These are phyloP conservation scores for Papilio elwesi DNA, from an alignment of 2,888 invertebrate species.

Conservation along the genomic window DNA sequence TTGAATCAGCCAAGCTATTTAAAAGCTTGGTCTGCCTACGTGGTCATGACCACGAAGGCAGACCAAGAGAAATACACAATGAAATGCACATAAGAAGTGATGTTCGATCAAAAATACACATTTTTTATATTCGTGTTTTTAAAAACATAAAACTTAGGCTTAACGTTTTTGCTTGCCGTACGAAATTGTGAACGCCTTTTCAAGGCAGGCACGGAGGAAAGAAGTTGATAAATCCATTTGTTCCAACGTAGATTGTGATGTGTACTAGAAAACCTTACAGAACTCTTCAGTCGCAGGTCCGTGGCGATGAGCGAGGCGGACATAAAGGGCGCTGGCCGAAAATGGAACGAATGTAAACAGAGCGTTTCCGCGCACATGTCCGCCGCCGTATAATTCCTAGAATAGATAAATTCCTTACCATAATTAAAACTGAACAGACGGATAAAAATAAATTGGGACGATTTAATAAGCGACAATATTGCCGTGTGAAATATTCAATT, in stretches of 20 bases:
- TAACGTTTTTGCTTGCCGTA: too few relatives aligned
- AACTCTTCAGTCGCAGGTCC: conserved; percentile 47
- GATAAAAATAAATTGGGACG: conserved; percentile 17
- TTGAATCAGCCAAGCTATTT: too few relatives aligned
- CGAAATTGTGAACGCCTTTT: too few relatives aligned
- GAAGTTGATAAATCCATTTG: not conserved
- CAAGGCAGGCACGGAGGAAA: not conserved
- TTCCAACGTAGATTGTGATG: not conserved
- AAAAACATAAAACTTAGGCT: too few relatives aligned
- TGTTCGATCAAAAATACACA: too few relatives aligned
- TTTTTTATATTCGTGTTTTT: too few relatives aligned
- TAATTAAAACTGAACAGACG: conserved; percentile 29
- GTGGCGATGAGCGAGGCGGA: conserved; percentile 53
- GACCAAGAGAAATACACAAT: too few relatives aligned
- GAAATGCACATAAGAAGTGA: too few relatives aligned
- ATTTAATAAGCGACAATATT: conserved; percentile 21
- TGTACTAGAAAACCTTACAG: conserved; percentile 59
- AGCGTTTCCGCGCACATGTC: conserved; percentile 73
- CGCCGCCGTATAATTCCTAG: conserved; percentile 40
- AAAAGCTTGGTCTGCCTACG: too few relatives aligned
- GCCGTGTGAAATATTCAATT: conserved; percentile 15
- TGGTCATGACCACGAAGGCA: too few relatives aligned
- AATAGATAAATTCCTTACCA: conserved; percentile 41
- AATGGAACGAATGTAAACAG: conserved; percentile 73
- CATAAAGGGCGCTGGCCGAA: conserved; percentile 74